Evolutionary conservation across 35 echinoderm and acorn worm genomes (phyloP).

Genomic region (Heliocidaris tuberculata): DNA sequence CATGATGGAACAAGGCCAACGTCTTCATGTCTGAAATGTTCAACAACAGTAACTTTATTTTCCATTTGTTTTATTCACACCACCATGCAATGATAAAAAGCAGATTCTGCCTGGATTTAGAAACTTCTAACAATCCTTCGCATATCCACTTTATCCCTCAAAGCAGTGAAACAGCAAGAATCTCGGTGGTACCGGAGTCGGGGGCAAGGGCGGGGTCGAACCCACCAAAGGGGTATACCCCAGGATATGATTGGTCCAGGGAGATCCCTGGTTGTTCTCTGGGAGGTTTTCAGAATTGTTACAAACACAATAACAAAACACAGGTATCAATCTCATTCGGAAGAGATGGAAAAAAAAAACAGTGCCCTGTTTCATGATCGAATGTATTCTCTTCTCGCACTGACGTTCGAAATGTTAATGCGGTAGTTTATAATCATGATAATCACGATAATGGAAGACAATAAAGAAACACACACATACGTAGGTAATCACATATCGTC

Average conservation of each 20-base stretch:
- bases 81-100: not conserved
- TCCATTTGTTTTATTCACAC: too few species aligned
- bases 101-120: not conserved
- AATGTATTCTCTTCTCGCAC: not conserved
- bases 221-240: not conserved
- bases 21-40: too few species aligned
- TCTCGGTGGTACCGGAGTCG: not conserved
- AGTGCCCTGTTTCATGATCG: not conserved
- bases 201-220: conserved; percentile 3
- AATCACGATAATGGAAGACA: too few species aligned
- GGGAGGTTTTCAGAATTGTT: not conserved
- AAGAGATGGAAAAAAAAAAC: not conserved
- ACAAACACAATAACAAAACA: not conserved
- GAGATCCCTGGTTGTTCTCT: not conserved
- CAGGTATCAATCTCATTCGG: not conserved
- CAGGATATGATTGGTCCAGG: not conserved
- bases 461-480: too few species aligned
- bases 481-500: too few species aligned
- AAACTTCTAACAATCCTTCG: not conserved
- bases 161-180: not conserved
- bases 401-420: not conserved
- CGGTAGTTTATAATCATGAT: too few species aligned
- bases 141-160: not conserved
- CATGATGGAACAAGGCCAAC: too few species aligned
- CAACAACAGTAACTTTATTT: too few species aligned